phyloP scores from a whole-genome alignment of 2,113 vertebrate species.

The Strix aluco region DNA sequence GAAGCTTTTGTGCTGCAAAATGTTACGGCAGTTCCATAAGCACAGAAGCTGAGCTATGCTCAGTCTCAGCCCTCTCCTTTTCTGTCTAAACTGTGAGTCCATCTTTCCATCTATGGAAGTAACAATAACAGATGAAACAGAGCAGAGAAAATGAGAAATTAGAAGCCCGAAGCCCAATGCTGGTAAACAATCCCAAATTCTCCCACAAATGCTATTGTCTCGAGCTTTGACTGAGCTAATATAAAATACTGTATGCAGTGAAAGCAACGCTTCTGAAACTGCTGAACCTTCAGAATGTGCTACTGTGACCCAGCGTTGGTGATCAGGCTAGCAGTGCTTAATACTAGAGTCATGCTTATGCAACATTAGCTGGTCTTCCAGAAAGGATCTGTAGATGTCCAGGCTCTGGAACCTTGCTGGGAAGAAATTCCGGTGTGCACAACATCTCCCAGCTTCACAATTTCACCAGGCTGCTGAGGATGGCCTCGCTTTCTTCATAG shows the following conservation, averaged over 20 bases:
- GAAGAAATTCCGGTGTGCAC: not conserved
- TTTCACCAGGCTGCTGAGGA: not conserved
- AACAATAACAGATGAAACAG: not conserved
- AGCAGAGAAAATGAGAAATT: not conserved
- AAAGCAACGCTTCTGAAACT: not conserved
- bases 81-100: not conserved
- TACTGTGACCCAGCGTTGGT: not conserved
- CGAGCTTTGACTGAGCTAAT: not conserved
- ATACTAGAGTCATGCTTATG: not conserved
- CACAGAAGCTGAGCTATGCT: not conserved
- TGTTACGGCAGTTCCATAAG: not conserved
- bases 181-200: not conserved
- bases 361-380: not conserved
- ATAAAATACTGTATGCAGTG: not conserved
- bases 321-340: too few species aligned
- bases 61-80: not conserved
- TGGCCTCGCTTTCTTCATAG: too few species aligned
- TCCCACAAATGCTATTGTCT: not conserved
- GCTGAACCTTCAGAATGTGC: not conserved
- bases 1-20: not conserved
- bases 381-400: not conserved
- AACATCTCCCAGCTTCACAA: not conserved
- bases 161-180: not conserved
- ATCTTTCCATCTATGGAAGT: not conserved
- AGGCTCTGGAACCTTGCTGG: not conserved